Conservation (phyloP, 2,113 vertebrate species). For the Castor canadensis region DNA sequence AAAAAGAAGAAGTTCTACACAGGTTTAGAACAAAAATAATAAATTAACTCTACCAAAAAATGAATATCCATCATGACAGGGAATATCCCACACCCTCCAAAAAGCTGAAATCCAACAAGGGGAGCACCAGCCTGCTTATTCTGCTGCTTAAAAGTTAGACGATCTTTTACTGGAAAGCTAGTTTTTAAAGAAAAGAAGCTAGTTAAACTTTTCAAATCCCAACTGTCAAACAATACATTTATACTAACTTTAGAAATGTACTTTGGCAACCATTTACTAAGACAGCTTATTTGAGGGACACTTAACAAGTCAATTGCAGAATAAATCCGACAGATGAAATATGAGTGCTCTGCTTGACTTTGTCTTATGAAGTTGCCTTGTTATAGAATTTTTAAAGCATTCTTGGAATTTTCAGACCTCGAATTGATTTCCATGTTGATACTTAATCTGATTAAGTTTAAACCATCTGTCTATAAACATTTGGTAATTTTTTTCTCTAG, state of each 20-base stretch:
- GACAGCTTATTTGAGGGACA: slow-evolving; percentile 76
- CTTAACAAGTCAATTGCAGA: slow-evolving; percentile 81
- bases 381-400: slow-evolving; percentile 73
- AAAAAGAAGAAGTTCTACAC: not conserved
- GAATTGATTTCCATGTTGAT: slow-evolving; percentile 77
- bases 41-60: not conserved
- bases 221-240: slow-evolving; percentile 78
- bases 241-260: slow-evolving; percentile 64
- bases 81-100: not conserved
- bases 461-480: slow-evolving; percentile 78
- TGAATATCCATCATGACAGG: not conserved
- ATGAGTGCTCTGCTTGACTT: slow-evolving; percentile 65
- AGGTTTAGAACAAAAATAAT: not conserved
- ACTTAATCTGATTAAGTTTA: slow-evolving; percentile 76
- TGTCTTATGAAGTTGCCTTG: slow-evolving; percentile 66
- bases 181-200: slow-evolving; percentile 57
- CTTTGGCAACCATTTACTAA: slow-evolving; percentile 76
- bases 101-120: not conserved
- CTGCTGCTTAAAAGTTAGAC: slow-evolving; percentile 5
- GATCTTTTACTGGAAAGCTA: not conserved
- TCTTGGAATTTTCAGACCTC: slow-evolving; percentile 79
- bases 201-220: slow-evolving; percentile 62
- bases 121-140: not conserved
- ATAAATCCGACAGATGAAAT: slow-evolving; percentile 80
- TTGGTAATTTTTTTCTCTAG: slow-evolving; percentile 62